Evolutionary conservation across 2,888 invertebrate species (phyloP).

Genomic region (Clivina fossor): DNA sequence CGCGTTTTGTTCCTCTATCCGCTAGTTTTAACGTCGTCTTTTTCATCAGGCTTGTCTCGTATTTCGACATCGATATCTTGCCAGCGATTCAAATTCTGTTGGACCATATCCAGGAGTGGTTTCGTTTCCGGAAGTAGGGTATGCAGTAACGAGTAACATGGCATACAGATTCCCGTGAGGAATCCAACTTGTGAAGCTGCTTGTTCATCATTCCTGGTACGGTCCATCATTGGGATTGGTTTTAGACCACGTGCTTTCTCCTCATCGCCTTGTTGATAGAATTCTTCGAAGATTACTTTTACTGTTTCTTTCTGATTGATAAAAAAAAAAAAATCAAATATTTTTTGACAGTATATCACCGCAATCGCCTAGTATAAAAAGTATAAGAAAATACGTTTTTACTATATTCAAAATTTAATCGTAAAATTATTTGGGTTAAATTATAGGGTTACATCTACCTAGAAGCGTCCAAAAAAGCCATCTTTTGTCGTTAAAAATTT

Average conservation of each 20-base stretch:
- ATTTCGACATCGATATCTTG: slow-evolving; percentile 50
- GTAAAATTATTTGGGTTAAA: no score
- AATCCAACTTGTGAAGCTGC: slow-evolving; percentile 82
- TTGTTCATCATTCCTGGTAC: slow-evolving; percentile 71
- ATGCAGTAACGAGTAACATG: slow-evolving; percentile 72
- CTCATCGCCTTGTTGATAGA: slow-evolving; percentile 68
- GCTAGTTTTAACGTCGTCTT: no score
- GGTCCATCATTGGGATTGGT: slow-evolving; percentile 72
- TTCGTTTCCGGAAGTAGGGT: slow-evolving; percentile 70
- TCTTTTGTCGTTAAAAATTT: no score
- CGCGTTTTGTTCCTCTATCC: no score
- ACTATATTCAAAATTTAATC: no score
- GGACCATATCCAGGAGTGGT: slow-evolving; percentile 69
- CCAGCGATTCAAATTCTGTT: slow-evolving; percentile 65
- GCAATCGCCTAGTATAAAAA: no score
- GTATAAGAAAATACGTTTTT: no score
- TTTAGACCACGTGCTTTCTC: slow-evolving; percentile 57
- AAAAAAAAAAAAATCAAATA: no score
- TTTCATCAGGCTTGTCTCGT: slow-evolving; percentile 41
- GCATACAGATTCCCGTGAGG: slow-evolving; percentile 76
- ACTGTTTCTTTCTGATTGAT: slow-evolving; percentile 31
- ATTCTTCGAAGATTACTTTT: slow-evolving; percentile 75
- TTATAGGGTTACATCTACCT: no score
- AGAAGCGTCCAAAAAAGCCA: no score
- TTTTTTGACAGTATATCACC: no score